These are phyloP conservation scores for Nomada flava DNA, from an alignment of 2,888 invertebrate species.

Conservation along the genomic window DNA sequence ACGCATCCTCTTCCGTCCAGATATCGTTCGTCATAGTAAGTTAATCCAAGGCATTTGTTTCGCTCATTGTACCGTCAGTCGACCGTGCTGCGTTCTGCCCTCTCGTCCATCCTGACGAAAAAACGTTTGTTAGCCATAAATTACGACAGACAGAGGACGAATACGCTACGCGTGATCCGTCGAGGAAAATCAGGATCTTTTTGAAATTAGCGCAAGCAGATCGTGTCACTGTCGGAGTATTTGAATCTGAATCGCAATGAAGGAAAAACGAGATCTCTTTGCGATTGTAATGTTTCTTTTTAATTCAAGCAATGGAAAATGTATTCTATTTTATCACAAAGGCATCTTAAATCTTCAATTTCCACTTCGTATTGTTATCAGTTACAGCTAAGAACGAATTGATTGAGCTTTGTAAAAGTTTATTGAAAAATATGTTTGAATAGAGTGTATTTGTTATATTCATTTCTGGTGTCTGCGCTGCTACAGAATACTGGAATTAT, in stretches of 20 bases:
- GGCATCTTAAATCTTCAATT: conserved; percentile 3
- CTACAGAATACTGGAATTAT: conserved; percentile 24
- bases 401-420: conserved; percentile 4
- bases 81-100: conserved; percentile 82
- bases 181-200: conserved; percentile 12
- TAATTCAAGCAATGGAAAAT: no score
- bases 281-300: neutral
- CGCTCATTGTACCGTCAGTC: conserved; percentile 82
- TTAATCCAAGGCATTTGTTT: conserved; percentile 71
- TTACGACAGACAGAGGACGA: no score
- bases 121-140: conserved; percentile 38
- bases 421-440: neutral
- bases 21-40: conserved; percentile 69
- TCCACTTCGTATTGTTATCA: neutral
- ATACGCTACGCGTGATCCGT: conserved; percentile 1
- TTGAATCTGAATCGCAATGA: neutral
- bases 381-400: neutral
- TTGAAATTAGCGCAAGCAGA: conserved; percentile 33
- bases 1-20: conserved; percentile 62
- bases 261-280: conserved; percentile 23
- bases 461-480: conserved; percentile 18
- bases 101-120: conserved; percentile 82
- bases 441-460: conserved; percentile 12
- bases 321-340: conserved; percentile 5
- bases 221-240: conserved; percentile 34